Evolutionary conservation across 2,113 vertebrate genomes (phyloP), one percentile per base, ranked within the genome.

Genomic region (Lagopus muta): DNA sequence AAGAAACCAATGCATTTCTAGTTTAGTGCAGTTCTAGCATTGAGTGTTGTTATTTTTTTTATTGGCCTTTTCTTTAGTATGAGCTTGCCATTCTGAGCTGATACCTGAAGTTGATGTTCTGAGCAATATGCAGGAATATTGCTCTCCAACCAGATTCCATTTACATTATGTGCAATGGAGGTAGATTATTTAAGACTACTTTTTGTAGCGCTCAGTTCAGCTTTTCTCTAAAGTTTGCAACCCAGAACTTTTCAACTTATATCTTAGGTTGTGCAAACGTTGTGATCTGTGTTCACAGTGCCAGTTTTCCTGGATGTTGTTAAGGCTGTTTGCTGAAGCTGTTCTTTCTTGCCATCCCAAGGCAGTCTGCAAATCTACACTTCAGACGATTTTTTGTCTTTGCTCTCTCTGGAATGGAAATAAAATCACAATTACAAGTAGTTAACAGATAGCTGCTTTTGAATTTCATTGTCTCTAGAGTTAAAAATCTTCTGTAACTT

Each of bases 31-130:
- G 5, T 82, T 57, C 25, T 43, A 40, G 3, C 6, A 85, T 64
- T 66, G 9, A 16, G 8, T 0, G 13, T 2, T 30, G 30, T 38
- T 61, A 14, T 38, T 34, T 13, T 22, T 24, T 10, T 61, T 24
- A 18, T 57, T 32, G 38, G 0, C 0, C 3, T 61, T 74, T 78
- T 72, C 13, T 42, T 65, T 3, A 28, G 0, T 36, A 54, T 60
- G 25, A 45, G 5, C 14, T 78, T 54, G n/a, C 67, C 78, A 15
- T 9, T 15, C 28, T 54, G 25, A 84, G 30, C 27, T 62, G 36
- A 20, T 4, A 18, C 4, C 9, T 30, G 40, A 62, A 83, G 36
- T 34, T 7, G 14, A 34, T 82, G 24, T 66, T 91, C 18, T 58
- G 6, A n/a, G 8, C 52, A 57, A 12, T 77, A 17, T 48, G 62